Evolutionary conservation across 1,140 invertebrate genomes (phyloP).

Genomic region (Potamilus streckersoni): DNA sequence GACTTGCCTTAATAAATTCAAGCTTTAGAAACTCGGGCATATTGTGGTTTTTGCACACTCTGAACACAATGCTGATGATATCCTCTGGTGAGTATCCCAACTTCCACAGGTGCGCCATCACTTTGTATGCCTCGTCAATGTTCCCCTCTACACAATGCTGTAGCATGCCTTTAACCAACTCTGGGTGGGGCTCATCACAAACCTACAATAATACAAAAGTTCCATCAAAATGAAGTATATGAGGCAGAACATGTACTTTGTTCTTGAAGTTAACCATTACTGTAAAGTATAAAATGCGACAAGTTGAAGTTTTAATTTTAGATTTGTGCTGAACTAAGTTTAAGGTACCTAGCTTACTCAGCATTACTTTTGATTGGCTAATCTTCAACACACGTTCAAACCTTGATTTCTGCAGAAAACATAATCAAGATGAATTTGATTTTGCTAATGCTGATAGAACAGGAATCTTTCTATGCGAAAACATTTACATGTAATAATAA

Average conservation of each 20-base stretch:
- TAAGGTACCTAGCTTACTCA: background rate
- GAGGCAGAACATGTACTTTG: no score
- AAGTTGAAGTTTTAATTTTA: background rate
- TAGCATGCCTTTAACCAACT: constrained; percentile 93
- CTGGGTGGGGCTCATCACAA: constrained; percentile 98
- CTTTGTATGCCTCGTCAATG: constrained; percentile 88
- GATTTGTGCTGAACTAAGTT: background rate
- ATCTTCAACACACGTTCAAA: background rate
- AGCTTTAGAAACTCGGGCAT: constrained; percentile 86
- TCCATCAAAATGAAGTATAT: no score
- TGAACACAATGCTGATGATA: constrained; percentile 94
- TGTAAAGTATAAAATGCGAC: background rate
- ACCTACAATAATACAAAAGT: constrained; percentile 72
- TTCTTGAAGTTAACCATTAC: no score
- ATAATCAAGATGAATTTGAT: no score
- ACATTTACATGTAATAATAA: no score
- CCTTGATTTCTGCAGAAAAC: no score
- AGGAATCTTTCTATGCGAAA: no score
- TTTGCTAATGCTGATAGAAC: no score
- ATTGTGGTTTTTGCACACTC: constrained; percentile 88
- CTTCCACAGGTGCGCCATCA: constrained; percentile 89
- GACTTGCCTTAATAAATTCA: constrained; percentile 83
- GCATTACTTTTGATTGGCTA: background rate
- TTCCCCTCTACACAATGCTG: constrained; percentile 84
- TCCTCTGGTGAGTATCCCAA: constrained; percentile 97